Percentiles rank a stretch among this genome's conserved stretches.
Conservation (phyloP, 1,140 invertebrate species). For the Eufriesea mexicana region DNA sequence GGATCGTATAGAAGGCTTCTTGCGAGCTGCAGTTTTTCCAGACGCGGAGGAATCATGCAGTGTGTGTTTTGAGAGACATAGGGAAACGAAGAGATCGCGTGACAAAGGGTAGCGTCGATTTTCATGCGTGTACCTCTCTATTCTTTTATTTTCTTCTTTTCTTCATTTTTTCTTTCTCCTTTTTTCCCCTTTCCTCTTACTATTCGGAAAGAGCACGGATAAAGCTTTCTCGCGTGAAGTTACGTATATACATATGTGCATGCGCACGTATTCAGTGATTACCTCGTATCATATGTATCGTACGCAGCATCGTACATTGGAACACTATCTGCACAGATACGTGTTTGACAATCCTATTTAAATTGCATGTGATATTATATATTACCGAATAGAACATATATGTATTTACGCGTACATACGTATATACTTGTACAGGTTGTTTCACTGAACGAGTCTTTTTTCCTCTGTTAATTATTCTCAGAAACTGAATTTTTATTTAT, state of each 20-base stretch:
- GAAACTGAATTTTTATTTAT: too few species aligned
- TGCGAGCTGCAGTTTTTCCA: background rate
- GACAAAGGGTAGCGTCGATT: background rate
- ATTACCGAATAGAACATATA: constrained; percentile 56
- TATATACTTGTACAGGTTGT: background rate
- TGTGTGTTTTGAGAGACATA: background rate
- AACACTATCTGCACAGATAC: constrained; percentile 71
- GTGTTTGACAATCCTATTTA: constrained; percentile 80
- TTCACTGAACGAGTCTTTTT: background rate
- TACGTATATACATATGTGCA: constrained; percentile 9
- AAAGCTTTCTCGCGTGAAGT: constrained; percentile 10
- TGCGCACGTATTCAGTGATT: constrained; percentile 35
- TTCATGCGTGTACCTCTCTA: background rate
- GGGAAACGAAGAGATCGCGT: background rate
- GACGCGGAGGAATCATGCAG: background rate
- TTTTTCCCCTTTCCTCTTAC: background rate
- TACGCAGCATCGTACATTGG: constrained; percentile 42
- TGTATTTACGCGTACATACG: constrained; percentile 52
- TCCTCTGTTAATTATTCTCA: too few species aligned
- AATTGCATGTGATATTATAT: constrained; percentile 79
- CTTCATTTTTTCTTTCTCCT: background rate
- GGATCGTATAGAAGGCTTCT: background rate
- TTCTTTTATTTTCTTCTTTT: too few species aligned
- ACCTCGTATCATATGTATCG: constrained; percentile 44
- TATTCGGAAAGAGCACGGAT: background rate